These are phyloP conservation scores for Stenodera caucasica DNA, from an alignment of 2,888 invertebrate species.

Conservation along the genomic window DNA sequence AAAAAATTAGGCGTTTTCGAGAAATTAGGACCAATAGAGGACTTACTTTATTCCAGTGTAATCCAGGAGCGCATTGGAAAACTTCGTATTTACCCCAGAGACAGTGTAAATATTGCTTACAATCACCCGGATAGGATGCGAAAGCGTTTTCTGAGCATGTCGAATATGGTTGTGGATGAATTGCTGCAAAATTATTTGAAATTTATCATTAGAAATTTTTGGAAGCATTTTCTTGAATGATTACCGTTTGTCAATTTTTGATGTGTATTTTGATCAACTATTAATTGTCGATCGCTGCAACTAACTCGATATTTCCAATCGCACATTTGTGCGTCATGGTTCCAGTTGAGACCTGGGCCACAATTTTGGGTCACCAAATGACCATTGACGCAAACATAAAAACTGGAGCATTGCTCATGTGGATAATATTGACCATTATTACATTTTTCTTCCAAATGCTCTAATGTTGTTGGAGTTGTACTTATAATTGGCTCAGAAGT, in stretches of 20 bases:
- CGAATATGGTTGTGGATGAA: constrained; percentile 54
- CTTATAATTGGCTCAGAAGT: constrained; percentile 58
- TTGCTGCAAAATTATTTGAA: constrained; percentile 12
- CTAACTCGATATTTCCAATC: constrained; percentile 73
- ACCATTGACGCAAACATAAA: constrained; percentile 78
- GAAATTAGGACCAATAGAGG: neutral
- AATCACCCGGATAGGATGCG: constrained; percentile 68
- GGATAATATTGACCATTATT: constrained; percentile 75
- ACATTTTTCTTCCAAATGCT: constrained; percentile 54
- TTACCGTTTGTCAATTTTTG: constrained; percentile 16
- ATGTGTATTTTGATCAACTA: constrained; percentile 31
- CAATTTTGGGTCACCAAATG: constrained; percentile 71
- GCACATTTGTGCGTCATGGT: constrained; percentile 66
- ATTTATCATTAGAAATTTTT: neutral
- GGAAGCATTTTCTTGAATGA: neutral
- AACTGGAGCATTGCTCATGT: constrained; percentile 72
- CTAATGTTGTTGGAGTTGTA: constrained; percentile 35
- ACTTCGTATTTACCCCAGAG: constrained; percentile 76
- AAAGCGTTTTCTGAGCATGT: constrained; percentile 67
- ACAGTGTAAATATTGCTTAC: constrained; percentile 74
- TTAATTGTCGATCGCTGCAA: constrained; percentile 56
- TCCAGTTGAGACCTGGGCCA: constrained; percentile 77
- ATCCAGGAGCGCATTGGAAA: constrained; percentile 70
- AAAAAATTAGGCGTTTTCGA: constrained; percentile 20
- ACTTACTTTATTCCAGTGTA: constrained; percentile 73